Conservation (phyloP, 2,797 vertebrate species). For the Enteromius radiatus region DNA sequence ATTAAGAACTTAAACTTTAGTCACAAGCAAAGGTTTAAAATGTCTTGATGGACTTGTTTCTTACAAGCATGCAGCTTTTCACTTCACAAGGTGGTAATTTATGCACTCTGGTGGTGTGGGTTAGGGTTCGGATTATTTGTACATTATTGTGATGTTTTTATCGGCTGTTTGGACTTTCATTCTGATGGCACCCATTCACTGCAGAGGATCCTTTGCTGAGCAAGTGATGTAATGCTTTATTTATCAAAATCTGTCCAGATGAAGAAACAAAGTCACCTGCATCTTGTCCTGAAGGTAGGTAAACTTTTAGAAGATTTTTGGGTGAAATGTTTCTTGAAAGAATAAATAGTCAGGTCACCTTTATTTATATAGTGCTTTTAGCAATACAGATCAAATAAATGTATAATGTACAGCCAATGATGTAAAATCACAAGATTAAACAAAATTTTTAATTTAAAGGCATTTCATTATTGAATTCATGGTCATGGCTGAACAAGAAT, state of each 20-base stretch:
- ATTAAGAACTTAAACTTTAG: background rate
- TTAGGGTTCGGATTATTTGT: background rate
- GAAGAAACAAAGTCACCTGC: background rate
- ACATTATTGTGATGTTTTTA: background rate
- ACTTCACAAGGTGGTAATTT: background rate
- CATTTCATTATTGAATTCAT: too few relatives aligned
- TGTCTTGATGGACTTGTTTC: background rate
- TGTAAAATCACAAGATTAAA: too few relatives aligned
- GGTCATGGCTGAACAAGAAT: too few relatives aligned
- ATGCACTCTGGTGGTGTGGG: background rate
- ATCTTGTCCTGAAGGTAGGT: background rate
- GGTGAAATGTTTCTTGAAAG: too few relatives aligned
- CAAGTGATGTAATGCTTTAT: background rate
- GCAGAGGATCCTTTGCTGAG: background rate
- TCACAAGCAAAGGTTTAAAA: background rate
- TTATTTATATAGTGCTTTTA: too few relatives aligned
- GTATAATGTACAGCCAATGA: too few relatives aligned
- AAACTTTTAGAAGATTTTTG: too few relatives aligned
- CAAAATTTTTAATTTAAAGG: too few relatives aligned
- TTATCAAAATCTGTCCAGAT: background rate
- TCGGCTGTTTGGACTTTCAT: background rate
- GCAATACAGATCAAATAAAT: too few relatives aligned
- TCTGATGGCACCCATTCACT: background rate
- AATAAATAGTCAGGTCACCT: too few relatives aligned
- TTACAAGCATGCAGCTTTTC: background rate